These are phyloP conservation scores for Anguilla japonica DNA, from an alignment of 2,113 vertebrate genomes.

Conservation along the genomic window DNA sequence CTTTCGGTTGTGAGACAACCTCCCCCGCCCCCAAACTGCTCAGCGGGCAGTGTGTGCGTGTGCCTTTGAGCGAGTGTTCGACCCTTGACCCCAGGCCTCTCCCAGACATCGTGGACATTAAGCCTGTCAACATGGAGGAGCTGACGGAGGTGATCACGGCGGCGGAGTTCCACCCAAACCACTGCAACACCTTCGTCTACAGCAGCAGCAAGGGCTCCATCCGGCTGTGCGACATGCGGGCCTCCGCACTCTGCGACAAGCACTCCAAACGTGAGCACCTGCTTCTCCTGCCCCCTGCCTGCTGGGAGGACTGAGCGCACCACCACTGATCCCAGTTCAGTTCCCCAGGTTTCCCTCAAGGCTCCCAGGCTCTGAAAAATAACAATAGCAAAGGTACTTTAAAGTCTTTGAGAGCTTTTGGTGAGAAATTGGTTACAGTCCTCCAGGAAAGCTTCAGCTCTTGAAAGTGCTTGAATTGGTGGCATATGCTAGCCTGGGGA, in stretches of 20 bases:
- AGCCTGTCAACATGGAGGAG: slow-evolving; percentile 98
- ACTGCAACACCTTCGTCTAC: slow-evolving; percentile 96
- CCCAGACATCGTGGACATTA: slow-evolving; percentile 96
- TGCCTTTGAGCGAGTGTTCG: background rate
- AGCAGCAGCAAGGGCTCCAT: slow-evolving; percentile 99
- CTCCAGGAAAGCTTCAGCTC: background rate
- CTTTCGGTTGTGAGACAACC: no score
- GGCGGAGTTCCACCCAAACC: slow-evolving; percentile 94
- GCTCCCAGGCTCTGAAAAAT: no score
- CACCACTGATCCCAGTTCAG: background rate
- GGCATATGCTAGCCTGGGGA: background rate
- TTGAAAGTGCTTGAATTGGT: background rate
- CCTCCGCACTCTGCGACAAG: slow-evolving; percentile 89
- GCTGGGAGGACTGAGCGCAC: background rate
- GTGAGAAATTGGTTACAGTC: background rate
- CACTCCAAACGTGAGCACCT: slow-evolving; percentile 85
- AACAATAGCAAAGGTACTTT: no score
- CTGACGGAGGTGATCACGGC: slow-evolving; percentile 97
- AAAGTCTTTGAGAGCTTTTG: no score
- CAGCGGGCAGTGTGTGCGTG: no score
- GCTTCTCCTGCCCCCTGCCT: background rate
- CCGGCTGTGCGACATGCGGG: slow-evolving; percentile 94
- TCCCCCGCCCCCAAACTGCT: no score
- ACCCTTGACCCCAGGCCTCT: slow-evolving; percentile 46
- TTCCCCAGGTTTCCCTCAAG: background rate